These are phyloP conservation scores for Platyscapa corneri DNA, from an alignment of 1,140 invertebrate species.

Conservation along the genomic window DNA sequence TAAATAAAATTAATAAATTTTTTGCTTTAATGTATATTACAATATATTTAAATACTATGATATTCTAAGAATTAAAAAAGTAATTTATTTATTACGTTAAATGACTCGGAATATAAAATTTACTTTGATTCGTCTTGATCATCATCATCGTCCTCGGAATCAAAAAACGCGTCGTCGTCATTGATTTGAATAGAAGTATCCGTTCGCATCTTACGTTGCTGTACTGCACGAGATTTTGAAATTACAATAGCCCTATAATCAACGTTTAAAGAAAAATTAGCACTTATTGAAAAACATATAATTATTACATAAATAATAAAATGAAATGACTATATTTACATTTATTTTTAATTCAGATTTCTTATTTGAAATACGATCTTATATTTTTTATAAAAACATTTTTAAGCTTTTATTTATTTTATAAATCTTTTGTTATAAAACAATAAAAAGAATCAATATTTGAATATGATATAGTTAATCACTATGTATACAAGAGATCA, in stretches of 20 bases:
- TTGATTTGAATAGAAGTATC: conserved; percentile 76
- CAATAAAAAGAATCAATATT: no score
- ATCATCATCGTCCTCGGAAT: conserved; percentile 81
- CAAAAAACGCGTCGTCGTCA: conserved; percentile 84
- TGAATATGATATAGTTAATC: no score
- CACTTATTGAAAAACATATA: not conserved
- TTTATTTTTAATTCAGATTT: not conserved
- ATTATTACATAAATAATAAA: no score
- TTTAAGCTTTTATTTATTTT: no score
- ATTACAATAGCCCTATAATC: conserved; percentile 79
- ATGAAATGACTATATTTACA: no score
- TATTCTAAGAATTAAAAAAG: no score
- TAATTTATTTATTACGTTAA: no score
- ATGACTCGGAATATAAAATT: conserved; percentile 54
- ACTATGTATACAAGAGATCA: no score
- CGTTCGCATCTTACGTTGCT: conserved; percentile 72
- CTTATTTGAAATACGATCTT: not conserved
- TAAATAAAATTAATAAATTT: no score
- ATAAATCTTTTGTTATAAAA: no score
- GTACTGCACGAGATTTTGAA: conserved; percentile 78
- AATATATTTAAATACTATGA: no score
- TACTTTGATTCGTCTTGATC: conserved; percentile 77
- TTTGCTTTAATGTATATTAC: no score
- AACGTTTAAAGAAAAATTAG: conserved; percentile 34
- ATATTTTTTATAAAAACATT: not conserved